Base-by-base conservation (phyloP, 92 coral and sea anemone genomes). In the Blastomussa wellsi region DNA sequence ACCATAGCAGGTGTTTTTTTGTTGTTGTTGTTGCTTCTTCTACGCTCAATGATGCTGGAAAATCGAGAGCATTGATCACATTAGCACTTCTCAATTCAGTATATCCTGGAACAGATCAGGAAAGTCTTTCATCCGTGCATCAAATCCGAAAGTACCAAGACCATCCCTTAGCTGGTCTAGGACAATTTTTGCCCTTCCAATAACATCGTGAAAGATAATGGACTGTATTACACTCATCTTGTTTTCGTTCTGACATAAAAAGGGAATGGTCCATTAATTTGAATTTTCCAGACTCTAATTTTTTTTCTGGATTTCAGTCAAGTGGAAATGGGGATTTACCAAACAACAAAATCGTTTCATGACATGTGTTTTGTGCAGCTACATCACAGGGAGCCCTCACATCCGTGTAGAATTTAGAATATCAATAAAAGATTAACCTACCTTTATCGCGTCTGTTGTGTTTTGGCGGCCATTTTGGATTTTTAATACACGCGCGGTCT, bases 111-210 rank as follows among this genome's bases (percentile, higher is more conserved):
- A 81, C 17, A 85, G 80, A 26, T 89, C 80, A n/a, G 90, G 92
- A 64, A 69, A 39, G 49, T 79, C 24, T 42, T 78, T 83, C 92
- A 86, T 88, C 81, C 81, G 37, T 49, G 24, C 86, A 33, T 86
- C 86, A 79, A 92, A 92, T 31, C 83, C 83, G 20, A 88, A 64
- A 10, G 74, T 78, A 6, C 17, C 41, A 5, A 90, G 77, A 24
- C 93, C 93, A 15, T 90, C 90, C 71, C 88, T 78, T 12, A 86
- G 55, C 69, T 90, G 88, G 53, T 90, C 88, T 22, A 87, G 82
- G 31, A 90, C 72, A n/a, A 89, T 84, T 84, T 84, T 75, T 22
- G 80, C 84, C 13, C 71, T 28, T 35, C 87, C 86, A 29, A 80
- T 35, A 9, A 48, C 89, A 85, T 86, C 90, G 73, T 86, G 88